Evolutionary conservation across 2,113 vertebrate genomes (phyloP), one percentile per base, ranked within the genome.

Genomic region (Cyrtonyx montezumae): DNA sequence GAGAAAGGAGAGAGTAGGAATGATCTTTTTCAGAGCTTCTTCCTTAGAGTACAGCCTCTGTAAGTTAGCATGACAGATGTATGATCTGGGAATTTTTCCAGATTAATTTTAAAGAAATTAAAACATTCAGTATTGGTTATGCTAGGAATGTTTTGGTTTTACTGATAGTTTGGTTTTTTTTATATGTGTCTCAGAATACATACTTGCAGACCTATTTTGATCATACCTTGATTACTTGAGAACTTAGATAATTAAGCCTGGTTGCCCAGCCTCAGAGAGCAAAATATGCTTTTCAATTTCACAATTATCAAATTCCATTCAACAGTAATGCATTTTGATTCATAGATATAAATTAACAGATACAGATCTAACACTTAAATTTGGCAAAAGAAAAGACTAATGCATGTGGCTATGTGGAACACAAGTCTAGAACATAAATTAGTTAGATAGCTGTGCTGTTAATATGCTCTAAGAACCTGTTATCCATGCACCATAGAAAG

Each of bases 1-100:
- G 88, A 63, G 45, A 42, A 82, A 91, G 56, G 15, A 78, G 63
- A 82, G 79, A 73, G 65, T 53, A 94, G 82, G 70, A 94, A 79
- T 83, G 26, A 83, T 84, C 51, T 17, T 93, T 68, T 61, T 87
- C 74, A 83, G 46, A 67, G 48, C 34, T 88, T 87, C 81, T 94
- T 53, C 32, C 36, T 90, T 89, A 92, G 86, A 84, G 63, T 90
- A 90, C 88, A 88, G 90, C 88, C 93, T 95, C 94, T 96, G 95
- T 92, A 95, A 97, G 93, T 96, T 97, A 96, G 30, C 91, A 70
- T 95, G 94, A 95, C 96, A 97, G 96, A 97, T 97, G 95, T 93
- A 97, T 91, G 78, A 87, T 96, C 95, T 97, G 92, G 95, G 95
- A 97, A 95, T 66, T 92, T 92, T 93, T 97, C 96, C 96, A 96